Percentiles rank a stretch among this genome's conserved stretches.
These are phyloP conservation scores for Bradypodion ventrale DNA, from an alignment of 2,797 vertebrate genomes.

Conservation along the genomic window DNA sequence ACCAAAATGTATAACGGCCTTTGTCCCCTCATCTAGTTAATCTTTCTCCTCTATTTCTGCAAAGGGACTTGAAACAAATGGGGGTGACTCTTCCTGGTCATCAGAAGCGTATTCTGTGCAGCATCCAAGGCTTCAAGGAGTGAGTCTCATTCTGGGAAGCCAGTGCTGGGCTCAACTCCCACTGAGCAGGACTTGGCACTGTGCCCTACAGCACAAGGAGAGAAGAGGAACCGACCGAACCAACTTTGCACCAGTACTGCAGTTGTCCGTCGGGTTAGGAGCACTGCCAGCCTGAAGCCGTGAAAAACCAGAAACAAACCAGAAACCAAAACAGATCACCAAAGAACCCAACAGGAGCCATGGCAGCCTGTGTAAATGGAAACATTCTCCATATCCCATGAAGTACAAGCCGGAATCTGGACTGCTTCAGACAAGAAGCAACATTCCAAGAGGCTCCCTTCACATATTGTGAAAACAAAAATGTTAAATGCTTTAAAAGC, in stretches of 20 bases:
- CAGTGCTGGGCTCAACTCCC: conserved; percentile 32
- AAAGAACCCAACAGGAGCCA: neutral
- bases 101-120: conserved; percentile 93
- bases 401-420: conserved; percentile 7
- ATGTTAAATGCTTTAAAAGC: neutral
- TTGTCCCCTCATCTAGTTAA: neutral
- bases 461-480: neutral
- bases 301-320: too few species aligned
- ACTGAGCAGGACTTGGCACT: conserved; percentile 59
- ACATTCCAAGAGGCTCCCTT: neutral
- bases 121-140: conserved; percentile 87
- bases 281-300: neutral
- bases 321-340: too few species aligned
- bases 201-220: neutral
- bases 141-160: conserved; percentile 44
- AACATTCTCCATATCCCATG: neutral
- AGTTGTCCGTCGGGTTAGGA: neutral
- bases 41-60: conserved; percentile 45
- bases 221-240: neutral
- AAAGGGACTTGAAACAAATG: conserved; percentile 90
- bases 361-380: neutral
- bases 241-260: neutral
- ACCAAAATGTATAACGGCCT: conserved; percentile 12
- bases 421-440: neutral
- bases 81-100: conserved; percentile 93